Evolutionary conservation across 2,113 vertebrate species (phyloP).

Genomic region (Heliornis fulica): DNA sequence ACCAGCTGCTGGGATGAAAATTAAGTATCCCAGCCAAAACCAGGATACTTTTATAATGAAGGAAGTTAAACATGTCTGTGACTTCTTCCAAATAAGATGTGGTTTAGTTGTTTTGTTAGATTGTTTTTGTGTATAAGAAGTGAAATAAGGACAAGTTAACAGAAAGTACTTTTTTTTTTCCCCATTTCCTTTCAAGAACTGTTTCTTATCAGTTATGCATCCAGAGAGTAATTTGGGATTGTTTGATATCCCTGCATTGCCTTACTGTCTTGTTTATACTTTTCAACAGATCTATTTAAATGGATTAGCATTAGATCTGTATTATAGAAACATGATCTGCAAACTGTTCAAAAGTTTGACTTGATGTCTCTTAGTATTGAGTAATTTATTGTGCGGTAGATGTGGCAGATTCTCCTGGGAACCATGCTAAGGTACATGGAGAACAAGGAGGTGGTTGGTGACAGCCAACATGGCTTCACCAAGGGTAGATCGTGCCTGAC

Average conservation of each 20-base stretch:
- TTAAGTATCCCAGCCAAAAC: too few relatives aligned
- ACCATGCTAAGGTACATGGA: too few relatives aligned
- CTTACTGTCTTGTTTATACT: not conserved
- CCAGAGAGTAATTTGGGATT: not conserved
- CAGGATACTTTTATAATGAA: not conserved
- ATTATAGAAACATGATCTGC: not conserved
- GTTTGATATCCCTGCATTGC: not conserved
- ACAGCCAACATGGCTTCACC: too few relatives aligned
- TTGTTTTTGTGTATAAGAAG: too few relatives aligned
- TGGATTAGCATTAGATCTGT: slow-evolving; percentile 3
- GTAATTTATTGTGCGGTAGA: not conserved
- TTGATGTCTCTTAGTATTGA: not conserved
- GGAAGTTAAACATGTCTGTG: not conserved
- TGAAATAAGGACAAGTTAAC: too few relatives aligned
- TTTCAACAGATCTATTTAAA: not conserved
- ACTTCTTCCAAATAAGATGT: not conserved
- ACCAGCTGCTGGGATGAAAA: too few relatives aligned
- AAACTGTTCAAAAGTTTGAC: not conserved
- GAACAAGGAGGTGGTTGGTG: too few relatives aligned
- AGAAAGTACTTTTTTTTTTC: not conserved
- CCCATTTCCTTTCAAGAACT: not conserved
- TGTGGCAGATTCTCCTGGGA: too few relatives aligned
- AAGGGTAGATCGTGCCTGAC: too few relatives aligned
- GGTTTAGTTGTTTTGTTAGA: not conserved
- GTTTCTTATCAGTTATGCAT: not conserved